phyloP scores from a whole-genome alignment of 2,797 vertebrate species.

The Acanthurus tractus region DNA sequence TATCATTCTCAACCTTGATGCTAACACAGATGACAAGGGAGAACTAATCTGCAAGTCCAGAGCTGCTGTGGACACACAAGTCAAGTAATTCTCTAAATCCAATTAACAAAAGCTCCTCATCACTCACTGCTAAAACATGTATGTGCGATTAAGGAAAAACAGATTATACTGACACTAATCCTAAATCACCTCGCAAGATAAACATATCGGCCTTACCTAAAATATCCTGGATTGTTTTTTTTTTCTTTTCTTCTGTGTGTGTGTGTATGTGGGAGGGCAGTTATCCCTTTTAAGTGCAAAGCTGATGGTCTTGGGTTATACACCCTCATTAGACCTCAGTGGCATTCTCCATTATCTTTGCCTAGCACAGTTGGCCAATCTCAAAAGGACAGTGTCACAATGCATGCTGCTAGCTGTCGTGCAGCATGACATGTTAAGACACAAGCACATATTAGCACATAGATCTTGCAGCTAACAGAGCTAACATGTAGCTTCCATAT shows the following conservation, averaged over 20 bases:
- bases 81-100: conserved; percentile 66
- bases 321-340: conserved; percentile 24
- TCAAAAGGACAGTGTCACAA: conserved; percentile 50
- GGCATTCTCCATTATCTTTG: conserved; percentile 46
- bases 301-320: conserved; percentile 43
- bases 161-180: conserved; percentile 62
- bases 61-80: conserved; percentile 40
- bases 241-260: neutral
- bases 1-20: conserved; percentile 21
- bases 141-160: conserved; percentile 60
- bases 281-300: conserved; percentile 13
- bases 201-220: conserved; percentile 41
- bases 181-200: conserved; percentile 40
- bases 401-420: conserved; percentile 44
- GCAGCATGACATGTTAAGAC: conserved; percentile 35
- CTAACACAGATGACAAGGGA: conserved; percentile 19
- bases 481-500: conserved; percentile 29
- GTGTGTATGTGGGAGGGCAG: neutral
- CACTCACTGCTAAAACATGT: conserved; percentile 59
- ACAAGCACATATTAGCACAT: conserved; percentile 27
- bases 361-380: conserved; percentile 34
- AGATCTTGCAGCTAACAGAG: conserved; percentile 26
- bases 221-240: conserved; percentile 25
- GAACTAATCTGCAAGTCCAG: conserved; percentile 37
- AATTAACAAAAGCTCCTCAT: conserved; percentile 65